Base-by-base conservation (phyloP, 2,888 invertebrate genomes). In the Drosophila anomelani region DNA sequence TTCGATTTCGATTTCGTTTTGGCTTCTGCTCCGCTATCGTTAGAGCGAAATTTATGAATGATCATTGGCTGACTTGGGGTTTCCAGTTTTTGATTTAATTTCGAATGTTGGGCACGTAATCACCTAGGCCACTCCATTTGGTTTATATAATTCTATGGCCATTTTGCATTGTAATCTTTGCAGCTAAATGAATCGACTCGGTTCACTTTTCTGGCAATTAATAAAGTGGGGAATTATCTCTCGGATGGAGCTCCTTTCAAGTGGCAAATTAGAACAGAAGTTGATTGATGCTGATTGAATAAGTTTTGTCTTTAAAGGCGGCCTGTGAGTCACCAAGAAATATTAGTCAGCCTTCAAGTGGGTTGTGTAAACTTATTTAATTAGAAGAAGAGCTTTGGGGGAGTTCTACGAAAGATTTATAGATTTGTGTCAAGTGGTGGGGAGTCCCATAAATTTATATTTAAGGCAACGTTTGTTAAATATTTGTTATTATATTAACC, bases 21-120 rank as follows among this genome's bases (percentile, higher is more conserved):
- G 58, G 58, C 26, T 53, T 58, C 64, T 57, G 55, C 62, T 68
- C 49, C 36, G 51, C 46, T 61, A 73, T 75, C 74, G 81, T 75
- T 89, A 77, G 51, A 75, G 75, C 68, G 59, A 78, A 75, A 81
- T 84, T 85, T 85, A 85, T 84, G 88, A 88, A 87, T 85, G 77
- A 89, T 75, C 81, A 61, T 73, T 68, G 63, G 44, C 62, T 49
- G 57, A 61, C 51, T 54, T 60, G 55, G 59, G 36, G 56, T 69
- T 62, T 71, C 64, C 63, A 75, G 57, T 54, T 75, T 61, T 46
- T 23, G 46, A 57, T 56, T 56, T 34, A 20, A 57, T 53, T 58
- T 46, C 55, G 39, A 64, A 77, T 79, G 64, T 67, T 77, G 60
- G 60, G 69, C 74, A 69, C 67, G 57, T 68, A 72, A 81, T 79